A percentile compares a stretch with the other conserved stretches of the same genome.
Evolutionary conservation across 2,888 invertebrate genomes (phyloP).

Genomic region (Xestoiulus laeticollis): DNA sequence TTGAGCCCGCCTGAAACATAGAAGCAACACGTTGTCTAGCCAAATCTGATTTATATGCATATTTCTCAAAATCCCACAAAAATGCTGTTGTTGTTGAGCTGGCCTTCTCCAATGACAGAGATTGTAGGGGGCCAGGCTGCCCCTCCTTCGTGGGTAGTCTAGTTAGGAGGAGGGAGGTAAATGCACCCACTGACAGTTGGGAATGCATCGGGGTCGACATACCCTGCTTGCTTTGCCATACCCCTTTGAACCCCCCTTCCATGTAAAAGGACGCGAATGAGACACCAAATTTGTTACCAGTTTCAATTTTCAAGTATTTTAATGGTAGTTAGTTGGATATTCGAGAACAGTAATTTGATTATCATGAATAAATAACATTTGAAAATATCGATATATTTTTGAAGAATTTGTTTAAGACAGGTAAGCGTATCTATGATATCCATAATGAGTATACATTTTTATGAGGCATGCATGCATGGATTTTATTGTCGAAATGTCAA

Average conservation of each 20-base stretch:
- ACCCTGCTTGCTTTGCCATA: neutral
- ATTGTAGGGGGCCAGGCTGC: neutral
- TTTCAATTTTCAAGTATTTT: too few relatives aligned
- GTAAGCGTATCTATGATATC: too few relatives aligned
- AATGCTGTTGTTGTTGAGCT: neutral
- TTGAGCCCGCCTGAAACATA: neutral
- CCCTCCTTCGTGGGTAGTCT: neutral
- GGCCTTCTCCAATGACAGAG: conserved; percentile 9
- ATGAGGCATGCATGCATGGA: neutral
- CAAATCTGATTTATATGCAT: neutral
- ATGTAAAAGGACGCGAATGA: too few relatives aligned
- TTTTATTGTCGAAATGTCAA: neutral
- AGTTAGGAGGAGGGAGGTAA: neutral
- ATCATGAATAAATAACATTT: too few relatives aligned
- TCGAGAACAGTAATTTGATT: too few relatives aligned
- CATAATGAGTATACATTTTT: too few relatives aligned
- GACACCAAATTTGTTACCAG: too few relatives aligned
- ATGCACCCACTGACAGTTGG: conserved; percentile 1
- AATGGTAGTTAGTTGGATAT: too few relatives aligned
- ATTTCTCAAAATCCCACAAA: neutral
- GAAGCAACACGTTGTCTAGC: neutral
- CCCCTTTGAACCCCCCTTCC: neutral
- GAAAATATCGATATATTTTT: too few relatives aligned
- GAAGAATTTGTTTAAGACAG: too few relatives aligned
- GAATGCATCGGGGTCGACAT: neutral